Base-by-base conservation (phyloP, 2,888 invertebrate species). In the Noctua pronuba region DNA sequence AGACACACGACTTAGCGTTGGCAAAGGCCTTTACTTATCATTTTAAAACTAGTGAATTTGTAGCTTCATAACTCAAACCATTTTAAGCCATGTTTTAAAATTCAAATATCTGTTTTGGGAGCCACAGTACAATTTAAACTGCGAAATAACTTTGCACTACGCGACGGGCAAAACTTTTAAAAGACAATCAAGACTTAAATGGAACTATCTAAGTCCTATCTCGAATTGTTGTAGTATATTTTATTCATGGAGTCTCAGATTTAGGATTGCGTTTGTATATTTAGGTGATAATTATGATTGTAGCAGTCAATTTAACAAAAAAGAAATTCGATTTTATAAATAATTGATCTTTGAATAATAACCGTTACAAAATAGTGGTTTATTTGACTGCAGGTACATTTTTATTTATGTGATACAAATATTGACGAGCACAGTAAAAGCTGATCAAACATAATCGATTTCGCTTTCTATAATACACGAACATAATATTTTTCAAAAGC, bases 111-210 rank as follows among this genome's bases (percentile, higher is more conserved):
- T 41, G 65, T 69, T 85, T 83, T 60, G 35, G 60, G 16, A 75
- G 66, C 49, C 52, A n/a, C 76, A 28, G 65, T 46, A 75, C 75
- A 80, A 75, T 85, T 67, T 74, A 41, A 82, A 73, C 58, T 73
- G 65, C n/a, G 67, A 72, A 62, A 82, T 77, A 60, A 82, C 64
- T 82, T 74, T 70, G 31, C n/a, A 55, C 38, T 24, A 58, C 38
- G 49, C 52, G 31, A 52, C 28, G 62, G 11, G 38, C 28, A 28
- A 60, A 85, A 84, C 73, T 86, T 82, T 86, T 73, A 76, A 75
- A 76, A 85, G 85, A 83, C 82, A 81, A 85, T 85, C 73, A 74
- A 68, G 78, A 74, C 68, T 86, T 65, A 46, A 86, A 85, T 65
- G 31, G 68, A 77, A 82, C 83, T 82, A 77, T 82, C 65, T 62